Conservation (phyloP, 2,888 invertebrate species). For the Stegophylla sp. region DNA sequence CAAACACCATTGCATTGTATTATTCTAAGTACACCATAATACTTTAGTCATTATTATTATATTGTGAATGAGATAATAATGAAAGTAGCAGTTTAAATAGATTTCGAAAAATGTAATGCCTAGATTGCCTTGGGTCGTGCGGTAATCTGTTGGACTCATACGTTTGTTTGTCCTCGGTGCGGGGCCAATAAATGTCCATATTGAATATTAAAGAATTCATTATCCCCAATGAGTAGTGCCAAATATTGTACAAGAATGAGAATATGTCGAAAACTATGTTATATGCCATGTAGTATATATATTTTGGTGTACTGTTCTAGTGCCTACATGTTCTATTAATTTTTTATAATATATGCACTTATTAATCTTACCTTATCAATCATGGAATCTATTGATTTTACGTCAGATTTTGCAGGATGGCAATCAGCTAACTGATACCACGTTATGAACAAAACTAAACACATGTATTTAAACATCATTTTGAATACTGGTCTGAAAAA, state of each 20-base stretch:
- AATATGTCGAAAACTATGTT: neutral
- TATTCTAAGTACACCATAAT: slow-evolving; percentile 18
- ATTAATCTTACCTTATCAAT: slow-evolving; percentile 36
- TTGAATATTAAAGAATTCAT: neutral
- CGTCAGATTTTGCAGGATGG: slow-evolving; percentile 24
- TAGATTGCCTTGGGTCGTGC: slow-evolving; percentile 49
- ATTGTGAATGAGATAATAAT: slow-evolving; percentile 37
- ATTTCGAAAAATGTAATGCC: slow-evolving; percentile 42
- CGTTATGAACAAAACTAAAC: slow-evolving; percentile 48
- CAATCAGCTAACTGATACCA: slow-evolving; percentile 55
- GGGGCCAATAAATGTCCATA: slow-evolving; percentile 22
- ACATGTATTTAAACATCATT: slow-evolving; percentile 55
- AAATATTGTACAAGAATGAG: neutral
- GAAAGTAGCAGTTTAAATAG: slow-evolving; percentile 49
- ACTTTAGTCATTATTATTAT: slow-evolving; percentile 13
- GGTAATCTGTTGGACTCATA: slow-evolving; percentile 21
- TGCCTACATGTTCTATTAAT: neutral
- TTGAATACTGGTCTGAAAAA: slow-evolving; percentile 49
- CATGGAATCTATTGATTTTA: slow-evolving; percentile 28
- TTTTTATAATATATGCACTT: neutral
- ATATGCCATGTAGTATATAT: neutral
- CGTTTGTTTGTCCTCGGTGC: slow-evolving; percentile 25
- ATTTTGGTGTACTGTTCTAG: no score
- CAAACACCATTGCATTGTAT: slow-evolving; percentile 9
- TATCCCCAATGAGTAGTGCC: neutral